Percentiles rank a stretch among this genome's conserved stretches.
Conservation (phyloP, 2,113 vertebrate genomes). For the Pycnonotus jocosus region DNA sequence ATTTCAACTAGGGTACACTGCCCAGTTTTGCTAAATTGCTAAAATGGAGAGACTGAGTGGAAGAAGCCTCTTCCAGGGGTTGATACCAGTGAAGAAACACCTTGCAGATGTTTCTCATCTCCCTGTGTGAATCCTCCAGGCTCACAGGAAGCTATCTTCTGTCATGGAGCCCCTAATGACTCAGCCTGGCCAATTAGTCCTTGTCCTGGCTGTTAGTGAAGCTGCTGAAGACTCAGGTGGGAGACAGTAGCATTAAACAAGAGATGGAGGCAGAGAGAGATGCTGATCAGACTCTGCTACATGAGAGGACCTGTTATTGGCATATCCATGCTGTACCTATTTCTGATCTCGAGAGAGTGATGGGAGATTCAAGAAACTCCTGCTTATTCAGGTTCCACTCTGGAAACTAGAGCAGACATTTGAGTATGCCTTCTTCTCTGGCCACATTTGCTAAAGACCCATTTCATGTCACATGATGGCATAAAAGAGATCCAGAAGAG, state of each 20-base stretch:
- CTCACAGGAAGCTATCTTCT: not conserved
- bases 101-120: not conserved
- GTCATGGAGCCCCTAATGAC: not conserved
- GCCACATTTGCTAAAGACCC: not conserved
- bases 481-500: not conserved
- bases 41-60: not conserved
- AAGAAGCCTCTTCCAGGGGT: not conserved
- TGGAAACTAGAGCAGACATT: not conserved
- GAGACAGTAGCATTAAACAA: not conserved
- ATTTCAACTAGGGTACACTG: not conserved
- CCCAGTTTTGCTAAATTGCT: not conserved
- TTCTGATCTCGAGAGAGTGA: not conserved
- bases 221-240: not conserved
- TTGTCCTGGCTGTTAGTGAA: not conserved
- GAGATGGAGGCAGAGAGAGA: not conserved
- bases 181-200: not conserved
- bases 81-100: not conserved
- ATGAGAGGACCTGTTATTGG: not conserved
- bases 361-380: not conserved
- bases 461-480: not conserved
- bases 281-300: not conserved
- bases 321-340: not conserved
- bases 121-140: not conserved
- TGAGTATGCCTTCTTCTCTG: not conserved
- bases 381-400: not conserved